Conservation (phyloP, 2,113 vertebrate species). For the Psilopsiagon aurifrons region DNA sequence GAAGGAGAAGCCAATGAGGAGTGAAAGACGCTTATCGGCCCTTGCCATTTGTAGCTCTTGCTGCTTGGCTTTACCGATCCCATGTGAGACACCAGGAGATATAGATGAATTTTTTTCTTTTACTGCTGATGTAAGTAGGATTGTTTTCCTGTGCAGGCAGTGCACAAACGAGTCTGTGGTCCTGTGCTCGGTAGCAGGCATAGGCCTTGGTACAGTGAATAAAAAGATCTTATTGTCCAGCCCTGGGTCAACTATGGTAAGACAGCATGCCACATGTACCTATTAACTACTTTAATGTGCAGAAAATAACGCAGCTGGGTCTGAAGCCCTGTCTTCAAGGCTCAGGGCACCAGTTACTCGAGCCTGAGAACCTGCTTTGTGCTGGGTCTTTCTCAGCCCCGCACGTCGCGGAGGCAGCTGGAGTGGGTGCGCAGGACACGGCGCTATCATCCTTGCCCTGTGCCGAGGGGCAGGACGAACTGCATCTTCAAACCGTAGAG, state of each 20-base stretch:
- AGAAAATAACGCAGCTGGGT: background rate
- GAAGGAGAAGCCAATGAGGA: background rate
- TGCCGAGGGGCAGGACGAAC: background rate
- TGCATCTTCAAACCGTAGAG: background rate
- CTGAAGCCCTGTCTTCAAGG: background rate
- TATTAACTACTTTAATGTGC: background rate
- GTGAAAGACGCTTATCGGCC: background rate
- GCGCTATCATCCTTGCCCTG: fast-evolving
- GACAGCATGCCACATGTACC: fast-evolving
- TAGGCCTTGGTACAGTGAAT: background rate
- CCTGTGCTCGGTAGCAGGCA: background rate
- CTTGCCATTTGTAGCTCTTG: background rate
- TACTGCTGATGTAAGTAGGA: background rate
- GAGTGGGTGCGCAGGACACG: background rate
- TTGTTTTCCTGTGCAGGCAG: background rate
- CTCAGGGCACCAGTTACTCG: background rate
- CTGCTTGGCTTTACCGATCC: background rate
- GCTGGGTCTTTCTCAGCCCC: fast-evolving
- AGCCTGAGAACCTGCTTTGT: fast-evolving
- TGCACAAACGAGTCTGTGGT: background rate
- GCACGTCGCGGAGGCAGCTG: fast-evolving
- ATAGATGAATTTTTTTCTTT: background rate
- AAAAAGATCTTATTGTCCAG: background rate
- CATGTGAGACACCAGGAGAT: background rate
- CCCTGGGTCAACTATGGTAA: background rate